Conservation (phyloP, 2,888 invertebrate genomes). For the Hirtodrosophila confusa region DNA sequence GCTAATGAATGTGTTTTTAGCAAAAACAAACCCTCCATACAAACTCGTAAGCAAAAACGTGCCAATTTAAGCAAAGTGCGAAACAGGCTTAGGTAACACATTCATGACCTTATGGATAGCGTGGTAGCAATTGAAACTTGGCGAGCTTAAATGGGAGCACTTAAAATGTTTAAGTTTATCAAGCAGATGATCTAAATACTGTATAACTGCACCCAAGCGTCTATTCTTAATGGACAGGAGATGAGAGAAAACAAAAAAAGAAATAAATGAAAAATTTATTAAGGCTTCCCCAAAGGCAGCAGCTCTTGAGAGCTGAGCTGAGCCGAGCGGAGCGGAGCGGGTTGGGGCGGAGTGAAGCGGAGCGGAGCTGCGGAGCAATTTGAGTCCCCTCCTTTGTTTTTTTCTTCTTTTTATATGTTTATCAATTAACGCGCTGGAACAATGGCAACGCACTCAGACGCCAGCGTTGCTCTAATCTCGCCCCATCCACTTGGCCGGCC, state of each 20-base stretch:
- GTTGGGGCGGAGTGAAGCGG: too few species aligned
- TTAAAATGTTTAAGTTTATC: constrained; percentile 42
- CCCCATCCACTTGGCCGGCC: constrained; percentile 10
- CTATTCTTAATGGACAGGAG: constrained; percentile 39
- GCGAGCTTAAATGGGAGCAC: constrained; percentile 23
- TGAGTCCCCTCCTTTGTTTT: constrained; percentile 42
- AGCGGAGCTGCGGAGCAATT: constrained; percentile 11
- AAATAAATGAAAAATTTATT: constrained; percentile 45
- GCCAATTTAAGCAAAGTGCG: constrained; percentile 43
- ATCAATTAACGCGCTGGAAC: constrained; percentile 72
- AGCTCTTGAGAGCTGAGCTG: constrained; percentile 1
- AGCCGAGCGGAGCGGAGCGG: too few species aligned
- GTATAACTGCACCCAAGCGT: constrained; percentile 42
- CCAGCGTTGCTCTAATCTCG: constrained; percentile 54
- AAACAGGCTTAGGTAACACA: constrained; percentile 47
- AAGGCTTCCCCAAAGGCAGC: constrained; percentile 16
- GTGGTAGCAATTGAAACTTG: constrained; percentile 17
- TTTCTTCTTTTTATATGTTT: constrained; percentile 48
- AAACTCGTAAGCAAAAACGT: constrained; percentile 25
- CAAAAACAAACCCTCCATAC: background rate
- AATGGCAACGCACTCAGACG: constrained; percentile 67
- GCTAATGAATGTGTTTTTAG: constrained; percentile 42
- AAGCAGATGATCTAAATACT: constrained; percentile 46
- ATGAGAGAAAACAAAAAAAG: constrained; percentile 8
- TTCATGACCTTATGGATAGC: constrained; percentile 13